Conservation (phyloP, 2,888 invertebrate genomes). For the Zaprionus lineosus region DNA sequence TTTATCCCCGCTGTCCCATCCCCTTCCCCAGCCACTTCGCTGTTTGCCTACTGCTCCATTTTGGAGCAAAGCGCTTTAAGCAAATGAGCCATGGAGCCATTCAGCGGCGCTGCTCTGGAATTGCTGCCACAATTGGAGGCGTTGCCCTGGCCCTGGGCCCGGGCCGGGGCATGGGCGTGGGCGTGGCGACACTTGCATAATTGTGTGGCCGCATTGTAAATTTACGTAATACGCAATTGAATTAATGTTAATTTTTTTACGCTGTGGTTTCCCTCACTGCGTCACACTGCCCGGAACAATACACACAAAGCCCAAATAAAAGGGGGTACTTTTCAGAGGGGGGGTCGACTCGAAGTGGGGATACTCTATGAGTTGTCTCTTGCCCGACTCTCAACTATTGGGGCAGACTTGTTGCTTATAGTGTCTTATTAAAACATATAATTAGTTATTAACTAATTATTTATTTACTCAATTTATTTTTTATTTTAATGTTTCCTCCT, state of each 20-base stretch:
- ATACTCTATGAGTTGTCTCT: no score
- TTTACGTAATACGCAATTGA: constrained; percentile 73
- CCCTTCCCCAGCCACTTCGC: no score
- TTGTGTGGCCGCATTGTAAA: constrained; percentile 64
- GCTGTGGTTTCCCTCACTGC: constrained; percentile 37
- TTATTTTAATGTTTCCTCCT: no score
- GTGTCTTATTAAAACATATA: no score
- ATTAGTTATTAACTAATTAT: no score
- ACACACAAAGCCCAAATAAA: constrained; percentile 20
- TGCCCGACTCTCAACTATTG: no score
- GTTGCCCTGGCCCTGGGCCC: constrained; percentile 1
- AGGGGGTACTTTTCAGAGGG: constrained; percentile 20
- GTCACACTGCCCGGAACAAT: constrained; percentile 17
- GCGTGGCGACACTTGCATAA: constrained; percentile 72
- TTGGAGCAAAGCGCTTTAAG: constrained; percentile 35
- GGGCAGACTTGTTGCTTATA: no score
- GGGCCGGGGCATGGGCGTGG: constrained; percentile 16
- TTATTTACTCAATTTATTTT: no score
- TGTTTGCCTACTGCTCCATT: constrained; percentile 25
- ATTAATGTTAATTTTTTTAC: constrained; percentile 65
- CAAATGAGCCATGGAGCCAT: constrained; percentile 68
- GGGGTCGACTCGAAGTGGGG: background rate
- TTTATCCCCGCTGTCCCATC: background rate
- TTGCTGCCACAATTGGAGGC: constrained; percentile 14
- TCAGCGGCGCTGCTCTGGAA: background rate